Evolutionary conservation across 2,888 invertebrate genomes (phyloP).

Genomic region (Thalpophila matura): DNA sequence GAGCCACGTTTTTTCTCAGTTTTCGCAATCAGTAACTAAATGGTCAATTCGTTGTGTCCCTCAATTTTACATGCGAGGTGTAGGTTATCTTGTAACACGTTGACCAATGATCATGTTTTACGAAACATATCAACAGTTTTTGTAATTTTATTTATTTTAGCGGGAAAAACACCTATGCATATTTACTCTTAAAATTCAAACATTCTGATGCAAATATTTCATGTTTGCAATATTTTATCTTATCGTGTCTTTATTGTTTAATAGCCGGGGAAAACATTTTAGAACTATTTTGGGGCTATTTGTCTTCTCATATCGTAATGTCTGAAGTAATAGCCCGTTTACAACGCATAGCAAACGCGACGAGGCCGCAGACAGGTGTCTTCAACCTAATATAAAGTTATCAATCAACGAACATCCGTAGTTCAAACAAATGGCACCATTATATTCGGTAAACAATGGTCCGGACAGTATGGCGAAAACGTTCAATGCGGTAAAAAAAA

Average conservation of each 20-base stretch:
- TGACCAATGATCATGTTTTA: conserved; percentile 17
- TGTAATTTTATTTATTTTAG: conserved; percentile 15
- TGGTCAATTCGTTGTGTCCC: conserved; percentile 52
- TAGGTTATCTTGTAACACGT: conserved; percentile 21
- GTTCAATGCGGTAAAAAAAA: conserved; percentile 64
- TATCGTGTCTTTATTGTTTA: conserved; percentile 34
- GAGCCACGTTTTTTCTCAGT: conserved; percentile 21
- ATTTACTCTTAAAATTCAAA: conserved; percentile 20
- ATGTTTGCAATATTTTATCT: conserved; percentile 39
- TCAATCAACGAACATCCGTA: conserved; percentile 56
- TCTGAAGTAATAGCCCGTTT: conserved; percentile 12
- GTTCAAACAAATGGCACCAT: conserved; percentile 51
- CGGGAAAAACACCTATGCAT: conserved; percentile 22
- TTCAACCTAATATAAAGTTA: conserved; percentile 35
- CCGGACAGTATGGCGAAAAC: conserved; percentile 59
- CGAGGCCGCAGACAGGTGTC: conserved; percentile 16
- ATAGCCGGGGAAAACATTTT: conserved; percentile 11
- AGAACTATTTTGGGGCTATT: not conserved
- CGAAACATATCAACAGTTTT: conserved; percentile 9
- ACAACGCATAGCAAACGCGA: not conserved
- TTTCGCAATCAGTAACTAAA: conserved; percentile 41
- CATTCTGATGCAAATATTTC: conserved; percentile 30
- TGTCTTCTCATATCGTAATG: not conserved
- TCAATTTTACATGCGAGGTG: conserved; percentile 40
- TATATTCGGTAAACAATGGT: conserved; percentile 68